These are phyloP conservation scores for Chironex yamaguchii DNA, from an alignment of 30 jellyfish, hydroid and myxozoan genomes.

Conservation along the genomic window DNA sequence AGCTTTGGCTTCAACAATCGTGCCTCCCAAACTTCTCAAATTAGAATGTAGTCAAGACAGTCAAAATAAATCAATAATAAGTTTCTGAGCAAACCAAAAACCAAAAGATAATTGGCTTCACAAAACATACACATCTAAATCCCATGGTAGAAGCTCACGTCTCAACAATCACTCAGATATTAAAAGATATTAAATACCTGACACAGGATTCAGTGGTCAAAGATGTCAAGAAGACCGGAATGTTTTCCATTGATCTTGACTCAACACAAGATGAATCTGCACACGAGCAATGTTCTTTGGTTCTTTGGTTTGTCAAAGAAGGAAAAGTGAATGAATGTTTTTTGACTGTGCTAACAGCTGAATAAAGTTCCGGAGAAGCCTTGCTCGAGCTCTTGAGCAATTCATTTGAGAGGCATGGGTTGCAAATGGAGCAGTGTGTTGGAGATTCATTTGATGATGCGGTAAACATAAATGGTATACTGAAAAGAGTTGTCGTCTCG, in stretches of 20 bases:
- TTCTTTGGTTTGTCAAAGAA: slow-evolving; percentile 11
- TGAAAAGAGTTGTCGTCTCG: slow-evolving; percentile 36
- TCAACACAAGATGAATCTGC: slow-evolving; percentile 5
- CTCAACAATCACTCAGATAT: too few relatives aligned
- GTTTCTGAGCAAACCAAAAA: too few relatives aligned
- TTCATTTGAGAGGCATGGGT: slow-evolving; percentile 33
- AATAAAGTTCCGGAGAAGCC: slow-evolving; percentile 41
- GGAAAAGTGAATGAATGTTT: slow-evolving; percentile 45
- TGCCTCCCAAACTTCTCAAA: too few relatives aligned
- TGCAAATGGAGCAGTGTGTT: slow-evolving; percentile 36
- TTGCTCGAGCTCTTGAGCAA: slow-evolving; percentile 40
- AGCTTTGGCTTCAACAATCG: too few relatives aligned
- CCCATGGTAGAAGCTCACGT: too few relatives aligned
- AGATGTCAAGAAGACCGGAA: slow-evolving; percentile 36
- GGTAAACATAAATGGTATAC: slow-evolving; percentile 27
- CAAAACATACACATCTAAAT: too few relatives aligned
- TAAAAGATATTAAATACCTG: slow-evolving; percentile 6
- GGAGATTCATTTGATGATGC: slow-evolving; percentile 59
- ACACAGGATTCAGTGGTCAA: slow-evolving; percentile 26
- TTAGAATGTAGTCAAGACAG: too few relatives aligned
- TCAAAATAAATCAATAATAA: too few relatives aligned
- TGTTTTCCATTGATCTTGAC: slow-evolving; percentile 21
- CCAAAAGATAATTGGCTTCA: too few relatives aligned
- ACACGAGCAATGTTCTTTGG: slow-evolving; percentile 32
- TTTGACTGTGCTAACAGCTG: slow-evolving; percentile 37